Percentiles rank a stretch among this genome's conserved stretches.
phyloP scores from a whole-genome alignment of 1,140 invertebrate genomes.

The Bradysia coprophila region DNA sequence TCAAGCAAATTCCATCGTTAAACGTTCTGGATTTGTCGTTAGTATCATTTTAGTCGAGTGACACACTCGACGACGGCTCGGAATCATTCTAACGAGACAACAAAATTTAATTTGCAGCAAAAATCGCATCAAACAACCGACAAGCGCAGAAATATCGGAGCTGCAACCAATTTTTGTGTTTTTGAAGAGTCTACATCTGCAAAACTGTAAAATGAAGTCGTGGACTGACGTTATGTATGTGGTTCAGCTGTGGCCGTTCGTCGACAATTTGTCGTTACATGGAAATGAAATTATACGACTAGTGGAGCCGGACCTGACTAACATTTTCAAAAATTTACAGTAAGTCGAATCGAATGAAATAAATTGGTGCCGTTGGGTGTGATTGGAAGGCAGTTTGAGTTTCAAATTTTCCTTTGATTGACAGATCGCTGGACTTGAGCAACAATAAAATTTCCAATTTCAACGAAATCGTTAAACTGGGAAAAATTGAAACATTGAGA shows the following conservation, averaged over 20 bases:
- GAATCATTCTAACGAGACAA: no score
- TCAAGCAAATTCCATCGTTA: conserved; percentile 46
- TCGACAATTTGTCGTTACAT: conserved; percentile 36
- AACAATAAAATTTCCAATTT: conserved; percentile 57
- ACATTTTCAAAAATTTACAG: conserved; percentile 19
- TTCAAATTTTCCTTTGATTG: no score
- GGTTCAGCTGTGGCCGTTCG: conserved; percentile 47
- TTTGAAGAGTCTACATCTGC: conserved; percentile 46
- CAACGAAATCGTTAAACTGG: conserved; percentile 58
- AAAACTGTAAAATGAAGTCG: conserved; percentile 43
- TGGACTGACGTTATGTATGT: conserved; percentile 55
- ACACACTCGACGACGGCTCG: no score
- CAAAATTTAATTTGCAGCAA: conserved; percentile 43
- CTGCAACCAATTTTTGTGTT: conserved; percentile 37
- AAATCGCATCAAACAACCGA: conserved; percentile 39
- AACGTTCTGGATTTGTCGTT: conserved; percentile 52
- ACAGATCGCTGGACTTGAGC: no score
- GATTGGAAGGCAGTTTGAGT: no score
- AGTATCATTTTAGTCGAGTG: background rate
- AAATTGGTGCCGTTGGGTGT: no score
- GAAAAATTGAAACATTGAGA: conserved; percentile 33
- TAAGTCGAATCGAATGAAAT: no score
- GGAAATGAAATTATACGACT: conserved; percentile 17
- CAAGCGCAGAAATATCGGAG: conserved; percentile 29
- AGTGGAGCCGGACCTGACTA: conserved; percentile 9